These are phyloP conservation scores for Nothobranchius kuhntae DNA, from an alignment of 2,113 vertebrate genomes.

Conservation along the genomic window DNA sequence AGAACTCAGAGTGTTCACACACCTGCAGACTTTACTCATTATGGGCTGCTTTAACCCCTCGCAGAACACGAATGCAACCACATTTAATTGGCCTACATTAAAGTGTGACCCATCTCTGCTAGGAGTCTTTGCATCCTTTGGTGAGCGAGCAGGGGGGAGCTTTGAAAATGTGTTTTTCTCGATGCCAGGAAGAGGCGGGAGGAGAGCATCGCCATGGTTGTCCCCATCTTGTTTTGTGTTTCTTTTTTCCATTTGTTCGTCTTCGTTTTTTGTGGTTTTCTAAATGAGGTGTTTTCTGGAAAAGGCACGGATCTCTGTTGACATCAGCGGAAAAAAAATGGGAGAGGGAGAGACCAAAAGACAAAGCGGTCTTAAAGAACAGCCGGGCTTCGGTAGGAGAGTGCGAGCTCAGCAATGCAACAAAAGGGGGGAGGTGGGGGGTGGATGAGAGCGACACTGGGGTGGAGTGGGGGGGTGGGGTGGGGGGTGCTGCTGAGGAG, in stretches of 20 bases:
- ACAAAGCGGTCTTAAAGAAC: conserved; percentile 71
- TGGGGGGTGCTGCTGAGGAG: conserved; percentile 41
- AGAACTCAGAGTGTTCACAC: conserved; percentile 23
- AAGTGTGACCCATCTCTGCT: conserved; percentile 38
- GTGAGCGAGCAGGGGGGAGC: conserved; percentile 42
- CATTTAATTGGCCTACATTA: conserved; percentile 70
- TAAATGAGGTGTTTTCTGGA: conserved; percentile 73
- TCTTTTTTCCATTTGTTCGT: conserved; percentile 47
- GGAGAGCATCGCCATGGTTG: conserved; percentile 49
- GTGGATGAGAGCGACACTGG: conserved; percentile 47
- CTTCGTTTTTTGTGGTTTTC: conserved; percentile 73
- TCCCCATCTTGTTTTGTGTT: conserved; percentile 68
- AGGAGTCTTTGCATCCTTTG: conserved; percentile 34
- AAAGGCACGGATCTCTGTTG: conserved; percentile 71
- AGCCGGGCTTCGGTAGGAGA: conserved; percentile 63
- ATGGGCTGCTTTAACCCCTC: conserved; percentile 40
- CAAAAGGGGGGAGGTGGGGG: conserved; percentile 60
- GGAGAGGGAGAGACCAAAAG: conserved; percentile 53
- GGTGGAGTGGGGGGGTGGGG: conserved; percentile 11
- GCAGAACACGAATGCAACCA: conserved; percentile 31
- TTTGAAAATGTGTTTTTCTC: conserved; percentile 73
- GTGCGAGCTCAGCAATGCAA: conserved; percentile 76
- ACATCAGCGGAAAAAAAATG: conserved; percentile 78
- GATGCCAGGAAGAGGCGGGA: conserved; percentile 41
- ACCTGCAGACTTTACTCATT: conserved; percentile 32